Base-by-base conservation (phyloP, 2,113 vertebrate genomes). In the Muntiacus muntjak region DNA sequence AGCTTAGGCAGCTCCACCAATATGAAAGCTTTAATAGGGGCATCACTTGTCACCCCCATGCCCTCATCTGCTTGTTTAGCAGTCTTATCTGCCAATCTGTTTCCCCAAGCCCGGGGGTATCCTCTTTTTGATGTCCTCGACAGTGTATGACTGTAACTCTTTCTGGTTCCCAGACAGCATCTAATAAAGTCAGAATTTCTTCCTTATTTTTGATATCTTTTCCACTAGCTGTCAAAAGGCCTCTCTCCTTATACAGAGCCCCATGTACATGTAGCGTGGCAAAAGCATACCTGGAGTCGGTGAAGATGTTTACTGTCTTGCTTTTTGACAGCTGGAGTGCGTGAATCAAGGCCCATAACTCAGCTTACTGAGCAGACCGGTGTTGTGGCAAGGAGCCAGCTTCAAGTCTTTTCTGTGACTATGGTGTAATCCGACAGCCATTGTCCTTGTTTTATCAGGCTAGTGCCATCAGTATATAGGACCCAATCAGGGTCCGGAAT, bases 401-500 rank as follows among this genome's bases (percentile, higher is more conserved):
- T 36, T 71, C 67, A 21, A 71, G 64, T 36, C 64, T 71, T 36
- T 71, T 71, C 67, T 36, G 67, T 6, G 17, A 36, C 67, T 21
- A 71, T 12, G 4, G n/a, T 4, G 0, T 36, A 36, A 36, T 9
- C n/a, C 0, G 4, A 36, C 8, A 36, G n/a, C n/a, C 9, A 0
- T 0, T 71, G 67, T 71, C 67, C n/a, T 36, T 71, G 33, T 36
- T 36, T 71, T 36, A 36, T 36, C 67, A 71, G n/a, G 67, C n/a
- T 36, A 36, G 10, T 21, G n/a, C 19, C n/a, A 71, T 36, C n/a
- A 36, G 67, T 71, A 36, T 36, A 6, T 36, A 71, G 67, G 33
- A 36, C n/a, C 17, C n/a, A 71, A 36, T 71, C 67, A 36, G n/a
- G 64, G n/a, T 36, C 17, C 16, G 9, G n/a, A 36, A n/a, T 64